phyloP scores from a whole-genome alignment of 2,113 vertebrate species.

The Protobothrops mucrosquamatus region DNA sequence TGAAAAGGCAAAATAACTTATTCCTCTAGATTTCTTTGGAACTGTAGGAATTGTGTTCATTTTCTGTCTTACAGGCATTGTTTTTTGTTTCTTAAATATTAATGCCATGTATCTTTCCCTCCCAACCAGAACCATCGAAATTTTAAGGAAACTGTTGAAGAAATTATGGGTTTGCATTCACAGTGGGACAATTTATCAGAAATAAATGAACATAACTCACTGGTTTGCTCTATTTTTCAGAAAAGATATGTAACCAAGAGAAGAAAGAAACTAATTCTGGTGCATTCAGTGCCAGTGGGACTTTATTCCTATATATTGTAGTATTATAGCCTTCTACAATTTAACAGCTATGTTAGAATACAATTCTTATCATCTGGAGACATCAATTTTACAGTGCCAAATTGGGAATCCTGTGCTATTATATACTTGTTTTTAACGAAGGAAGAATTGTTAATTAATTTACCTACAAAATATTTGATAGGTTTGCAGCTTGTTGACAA shows the following conservation, averaged over 20 bases:
- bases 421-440: neutral
- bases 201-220: slow-evolving; percentile 7
- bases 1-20: neutral
- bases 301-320: neutral
- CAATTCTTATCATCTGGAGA: neutral
- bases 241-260: slow-evolving; percentile 25
- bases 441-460: neutral
- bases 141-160: slow-evolving; percentile 31
- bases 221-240: slow-evolving; percentile 24
- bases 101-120: neutral
- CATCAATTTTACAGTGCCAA: neutral
- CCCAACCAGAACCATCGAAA: slow-evolving; percentile 47
- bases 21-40: neutral
- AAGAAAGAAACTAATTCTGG: slow-evolving; percentile 38
- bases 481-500: neutral
- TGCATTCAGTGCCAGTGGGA: neutral
- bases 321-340: neutral
- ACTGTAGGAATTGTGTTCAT: neutral
- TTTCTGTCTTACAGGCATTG: neutral
- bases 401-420: neutral
- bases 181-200: neutral
- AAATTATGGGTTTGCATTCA: neutral
- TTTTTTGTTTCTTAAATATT: neutral
- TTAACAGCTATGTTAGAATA: neutral
- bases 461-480: neutral